phyloP scores from a whole-genome alignment of 2,888 invertebrate species.

The Cantharis flavilabris region DNA sequence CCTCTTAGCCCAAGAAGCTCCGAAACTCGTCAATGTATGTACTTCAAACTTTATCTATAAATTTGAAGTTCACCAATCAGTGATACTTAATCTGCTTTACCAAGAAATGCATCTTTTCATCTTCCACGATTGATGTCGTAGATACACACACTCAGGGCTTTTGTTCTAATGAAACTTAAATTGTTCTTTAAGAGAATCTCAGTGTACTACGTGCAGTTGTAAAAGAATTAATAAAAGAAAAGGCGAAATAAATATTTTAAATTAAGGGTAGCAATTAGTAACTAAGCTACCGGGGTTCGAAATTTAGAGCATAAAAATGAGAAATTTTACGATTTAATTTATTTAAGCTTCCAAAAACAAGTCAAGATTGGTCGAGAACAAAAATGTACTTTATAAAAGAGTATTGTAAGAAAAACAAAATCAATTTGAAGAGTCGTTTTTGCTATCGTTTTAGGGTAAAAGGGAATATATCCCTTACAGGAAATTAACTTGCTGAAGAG shows the following conservation, averaged over 20 bases:
- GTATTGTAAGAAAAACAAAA: conserved; percentile 15
- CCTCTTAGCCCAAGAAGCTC: too few species aligned
- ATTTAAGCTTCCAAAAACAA: background rate
- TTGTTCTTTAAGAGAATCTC: background rate
- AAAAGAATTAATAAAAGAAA: background rate
- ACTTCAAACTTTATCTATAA: too few species aligned
- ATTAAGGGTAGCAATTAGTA: background rate
- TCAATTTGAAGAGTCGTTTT: conserved; percentile 26
- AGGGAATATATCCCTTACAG: conserved; percentile 23
- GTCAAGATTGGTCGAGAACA: background rate
- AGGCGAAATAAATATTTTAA: background rate
- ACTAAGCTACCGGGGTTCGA: background rate
- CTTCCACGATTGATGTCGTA: background rate
- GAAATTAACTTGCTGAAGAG: conserved; percentile 30
- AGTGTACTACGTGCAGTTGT: background rate
- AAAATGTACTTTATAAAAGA: background rate
- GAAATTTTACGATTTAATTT: background rate
- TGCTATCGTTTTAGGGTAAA: conserved; percentile 19
- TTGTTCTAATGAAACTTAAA: background rate
- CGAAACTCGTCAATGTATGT: too few species aligned
- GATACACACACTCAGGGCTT: background rate
- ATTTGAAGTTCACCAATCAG: too few species aligned
- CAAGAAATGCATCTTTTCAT: too few species aligned
- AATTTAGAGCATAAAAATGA: background rate
- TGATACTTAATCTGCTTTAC: too few species aligned